These are phyloP conservation scores for Cryptophagus acutangulus DNA, from an alignment of 2,888 invertebrate genomes.

Conservation along the genomic window DNA sequence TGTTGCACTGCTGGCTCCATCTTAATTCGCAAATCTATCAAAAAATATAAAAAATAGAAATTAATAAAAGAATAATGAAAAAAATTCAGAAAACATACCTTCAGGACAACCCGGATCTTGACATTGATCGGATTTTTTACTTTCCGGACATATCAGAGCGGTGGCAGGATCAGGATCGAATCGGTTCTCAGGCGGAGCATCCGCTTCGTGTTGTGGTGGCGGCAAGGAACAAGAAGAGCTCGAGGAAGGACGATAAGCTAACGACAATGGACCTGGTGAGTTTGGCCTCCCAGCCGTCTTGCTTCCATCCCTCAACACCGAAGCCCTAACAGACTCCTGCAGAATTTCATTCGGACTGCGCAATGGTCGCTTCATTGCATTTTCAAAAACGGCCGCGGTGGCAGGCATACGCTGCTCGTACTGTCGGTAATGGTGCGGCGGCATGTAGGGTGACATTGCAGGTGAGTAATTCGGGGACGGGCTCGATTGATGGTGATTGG, in stretches of 20 bases:
- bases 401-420: constrained; percentile 46
- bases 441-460: constrained; percentile 51
- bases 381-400: constrained; percentile 41
- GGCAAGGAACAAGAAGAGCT: constrained; percentile 48
- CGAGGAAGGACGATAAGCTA: constrained; percentile 48
- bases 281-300: constrained; percentile 52
- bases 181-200: constrained; percentile 52
- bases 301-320: constrained; percentile 61
- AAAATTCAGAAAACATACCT: constrained; percentile 38
- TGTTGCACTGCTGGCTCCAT: constrained; percentile 52
- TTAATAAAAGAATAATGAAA: background rate
- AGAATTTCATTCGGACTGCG: constrained; percentile 57
- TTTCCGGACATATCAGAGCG: constrained; percentile 50
- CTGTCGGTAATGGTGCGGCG: constrained; percentile 37
- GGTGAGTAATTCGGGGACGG: constrained; percentile 49
- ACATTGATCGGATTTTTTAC: constrained; percentile 39
- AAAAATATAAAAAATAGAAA: constrained; percentile 8
- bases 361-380: constrained; percentile 52
- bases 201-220: constrained; percentile 54
- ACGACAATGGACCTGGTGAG: constrained; percentile 44
- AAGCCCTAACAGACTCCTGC: constrained; percentile 59
- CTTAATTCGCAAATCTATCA: constrained; percentile 73
- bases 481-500: constrained; percentile 42
- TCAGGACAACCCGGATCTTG: constrained; percentile 50
- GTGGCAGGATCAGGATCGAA: constrained; percentile 49